Evolutionary conservation across 2,113 vertebrate genomes (phyloP), one percentile per base, ranked within the genome.

Genomic region (Lophura nycthemera): DNA sequence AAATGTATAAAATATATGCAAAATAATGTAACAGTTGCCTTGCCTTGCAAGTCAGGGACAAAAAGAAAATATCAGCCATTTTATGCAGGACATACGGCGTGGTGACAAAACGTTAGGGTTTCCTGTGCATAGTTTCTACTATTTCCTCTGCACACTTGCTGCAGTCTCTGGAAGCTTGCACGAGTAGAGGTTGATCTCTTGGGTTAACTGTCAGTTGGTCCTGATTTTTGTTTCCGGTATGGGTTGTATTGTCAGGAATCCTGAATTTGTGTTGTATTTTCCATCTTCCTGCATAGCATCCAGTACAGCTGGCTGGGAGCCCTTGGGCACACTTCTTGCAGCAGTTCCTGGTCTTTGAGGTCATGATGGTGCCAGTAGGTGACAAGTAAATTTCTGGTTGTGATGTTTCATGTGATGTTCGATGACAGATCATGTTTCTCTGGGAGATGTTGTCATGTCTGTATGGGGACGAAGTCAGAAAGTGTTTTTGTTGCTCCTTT

Each of bases 131-230:
- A 63, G 63, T 61, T 84, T 93, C 94, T 69, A 72, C 79, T 76
- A 2, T 86, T 95, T 95, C 93, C 89, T 90, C 18, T 66, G 85
- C 61, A 25, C 85, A 10, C 85, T 88, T 90, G 61, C n/a, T 88
- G 47, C 86, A 57, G 78, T 92, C 88, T 88, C 64, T 89, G 84
- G 87, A 89, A 77, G 65, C 30, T 72, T 54, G 34, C 22, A 22
- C 8, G 56, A 72, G 78, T 47, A 57, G 81, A 69, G n/a, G n/a
- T 60, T 87, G 78, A 57, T 61, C 81, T 91, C 54, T 57, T 83
- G 72, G 10, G 60, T 67, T 86, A 42, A 18, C n/a, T n/a, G 52
- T n/a, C 42, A 65, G 19, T 88, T 19, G 34, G 75, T 74, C 87
- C 32, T 22, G 83, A 2, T 36, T 90, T 88, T 90, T 67, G 13